Evolutionary conservation across 2,113 vertebrate species (phyloP).

Genomic region (Notothenia rossii): DNA sequence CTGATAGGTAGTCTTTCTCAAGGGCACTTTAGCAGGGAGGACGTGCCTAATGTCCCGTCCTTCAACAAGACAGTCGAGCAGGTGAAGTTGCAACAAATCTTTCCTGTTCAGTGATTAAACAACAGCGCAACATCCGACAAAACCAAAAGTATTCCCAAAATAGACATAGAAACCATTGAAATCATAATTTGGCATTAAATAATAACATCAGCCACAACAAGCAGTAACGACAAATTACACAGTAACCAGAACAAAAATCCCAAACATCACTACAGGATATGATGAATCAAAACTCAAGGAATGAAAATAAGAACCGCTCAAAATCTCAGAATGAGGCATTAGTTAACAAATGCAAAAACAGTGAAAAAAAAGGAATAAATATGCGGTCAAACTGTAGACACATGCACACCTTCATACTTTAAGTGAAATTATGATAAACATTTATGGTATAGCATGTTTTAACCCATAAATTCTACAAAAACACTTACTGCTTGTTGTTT

Average conservation of each 20-base stretch:
- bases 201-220: conserved; percentile 9
- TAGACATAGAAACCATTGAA: neutral
- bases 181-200: conserved; percentile 2
- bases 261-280: neutral
- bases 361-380: conserved; percentile 15
- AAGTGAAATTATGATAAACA: neutral
- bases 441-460: neutral
- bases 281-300: conserved; percentile 1
- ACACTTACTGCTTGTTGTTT: neutral
- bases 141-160: conserved; percentile 24
- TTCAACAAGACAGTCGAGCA: conserved; percentile 21
- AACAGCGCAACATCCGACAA: neutral
- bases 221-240: neutral
- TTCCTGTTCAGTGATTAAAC: conserved; percentile 3
- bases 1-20: no score
- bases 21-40: neutral
- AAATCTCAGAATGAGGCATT: conserved; percentile 17
- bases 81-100: conserved; percentile 2
- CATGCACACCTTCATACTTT: neutral
- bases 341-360: conserved; percentile 20
- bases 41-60: neutral
- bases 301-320: neutral
- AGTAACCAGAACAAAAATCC: conserved; percentile 9
- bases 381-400: conserved; percentile 21
- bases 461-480: neutral